Evolutionary conservation across 2,888 invertebrate species (phyloP).

Genomic region (Scrobipalpa costella): DNA sequence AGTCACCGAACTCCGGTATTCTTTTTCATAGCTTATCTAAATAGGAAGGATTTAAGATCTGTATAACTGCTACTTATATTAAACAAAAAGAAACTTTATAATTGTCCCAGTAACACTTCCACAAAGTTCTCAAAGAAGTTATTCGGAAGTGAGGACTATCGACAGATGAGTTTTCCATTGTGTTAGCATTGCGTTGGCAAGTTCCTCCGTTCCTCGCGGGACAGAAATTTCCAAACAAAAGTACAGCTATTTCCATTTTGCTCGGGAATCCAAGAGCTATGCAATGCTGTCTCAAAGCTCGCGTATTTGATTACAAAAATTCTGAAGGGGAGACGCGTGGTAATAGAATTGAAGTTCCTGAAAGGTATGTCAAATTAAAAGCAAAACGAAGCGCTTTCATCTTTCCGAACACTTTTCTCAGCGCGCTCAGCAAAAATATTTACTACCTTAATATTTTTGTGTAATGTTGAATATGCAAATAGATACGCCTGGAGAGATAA

Average conservation of each 20-base stretch:
- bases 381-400: no score
- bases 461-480: no score
- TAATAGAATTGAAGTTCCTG: no score
- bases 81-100: no score
- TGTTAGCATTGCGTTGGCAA: slow-evolving; percentile 20
- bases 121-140: neutral
- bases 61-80: no score
- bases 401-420: no score
- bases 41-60: no score
- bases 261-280: slow-evolving; percentile 5
- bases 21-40: no score
- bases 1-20: no score
- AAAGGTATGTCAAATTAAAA: no score
- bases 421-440: neutral
- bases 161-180: slow-evolving; percentile 21
- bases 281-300: slow-evolving; percentile 20
- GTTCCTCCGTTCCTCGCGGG: slow-evolving; percentile 6
- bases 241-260: slow-evolving; percentile 23
- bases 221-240: slow-evolving; percentile 22
- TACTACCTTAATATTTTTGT: no score
- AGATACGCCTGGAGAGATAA: no score
- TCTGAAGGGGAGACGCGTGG: neutral
- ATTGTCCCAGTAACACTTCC: neutral
- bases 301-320: slow-evolving; percentile 2
- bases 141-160: slow-evolving; percentile 13